These are phyloP conservation scores for Lasiommata megera DNA, from an alignment of 2,888 invertebrate species.

Conservation along the genomic window DNA sequence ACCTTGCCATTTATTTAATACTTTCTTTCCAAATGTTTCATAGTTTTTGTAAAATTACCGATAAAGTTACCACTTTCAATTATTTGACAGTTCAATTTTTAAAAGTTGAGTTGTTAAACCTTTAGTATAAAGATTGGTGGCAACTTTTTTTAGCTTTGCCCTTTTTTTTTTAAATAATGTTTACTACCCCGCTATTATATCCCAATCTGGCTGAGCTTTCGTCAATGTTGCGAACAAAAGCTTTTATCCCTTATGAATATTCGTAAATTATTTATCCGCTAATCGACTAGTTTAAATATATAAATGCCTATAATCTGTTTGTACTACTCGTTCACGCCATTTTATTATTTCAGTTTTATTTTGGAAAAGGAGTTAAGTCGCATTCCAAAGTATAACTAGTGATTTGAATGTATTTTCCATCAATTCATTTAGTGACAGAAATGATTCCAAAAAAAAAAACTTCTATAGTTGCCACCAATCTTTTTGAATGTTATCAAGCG, in stretches of 20 bases:
- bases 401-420: neutral
- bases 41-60: neutral
- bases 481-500: conserved; percentile 53
- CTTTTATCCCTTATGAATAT: neutral
- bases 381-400: neutral
- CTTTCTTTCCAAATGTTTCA: neutral
- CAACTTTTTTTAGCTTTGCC: conserved; percentile 13
- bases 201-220: conserved; percentile 6
- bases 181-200: conserved; percentile 4
- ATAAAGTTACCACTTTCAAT: conserved; percentile 28
- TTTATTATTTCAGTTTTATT: neutral
- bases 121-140: conserved; percentile 23
- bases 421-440: neutral
- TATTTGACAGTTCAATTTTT: conserved; percentile 19
- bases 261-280: neutral
- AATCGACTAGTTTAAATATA: conserved; percentile 1
- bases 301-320: conserved; percentile 5
- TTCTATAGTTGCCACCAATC: conserved; percentile 41
- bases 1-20: neutral
- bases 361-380: conserved; percentile 15
- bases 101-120: conserved; percentile 16
- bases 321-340: neutral
- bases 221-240: conserved; percentile 8
- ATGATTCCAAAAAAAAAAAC: neutral
- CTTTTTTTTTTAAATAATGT: neutral